phyloP scores from a whole-genome alignment of 2,113 vertebrate genomes.

The Phylloscopus trochilus region DNA sequence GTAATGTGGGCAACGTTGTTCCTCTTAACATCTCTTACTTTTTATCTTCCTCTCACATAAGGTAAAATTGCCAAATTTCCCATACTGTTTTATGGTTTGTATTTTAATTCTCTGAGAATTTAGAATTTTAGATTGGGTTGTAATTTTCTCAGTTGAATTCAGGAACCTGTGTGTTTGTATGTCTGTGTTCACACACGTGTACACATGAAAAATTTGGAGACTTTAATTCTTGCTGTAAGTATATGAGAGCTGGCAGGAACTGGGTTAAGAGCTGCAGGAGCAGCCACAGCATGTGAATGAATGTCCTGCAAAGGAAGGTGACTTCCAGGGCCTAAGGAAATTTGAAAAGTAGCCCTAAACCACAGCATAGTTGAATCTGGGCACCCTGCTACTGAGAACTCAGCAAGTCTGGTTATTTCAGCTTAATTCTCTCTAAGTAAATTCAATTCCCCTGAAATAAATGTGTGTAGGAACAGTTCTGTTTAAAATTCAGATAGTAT shows the following conservation, averaged over 20 bases:
- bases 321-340: not conserved
- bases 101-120: not conserved
- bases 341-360: not conserved
- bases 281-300: not conserved
- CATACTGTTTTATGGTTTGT: not conserved
- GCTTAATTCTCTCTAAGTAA: not conserved
- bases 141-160: not conserved
- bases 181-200: too few species aligned
- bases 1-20: not conserved
- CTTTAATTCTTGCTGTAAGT: not conserved
- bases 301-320: not conserved
- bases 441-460: constrained; percentile 25
- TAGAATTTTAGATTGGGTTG: not conserved
- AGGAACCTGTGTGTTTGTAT: not conserved
- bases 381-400: not conserved
- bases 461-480: constrained; percentile 50
- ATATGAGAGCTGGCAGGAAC: not conserved
- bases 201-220: not conserved
- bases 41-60: not conserved
- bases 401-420: not conserved
- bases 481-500: constrained; percentile 46
- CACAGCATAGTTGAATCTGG: not conserved
- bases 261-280: not conserved
- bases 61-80: not conserved
- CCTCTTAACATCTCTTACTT: not conserved